phyloP scores from a whole-genome alignment of 1,140 invertebrate genomes.

The Cecropterus lyciades region DNA sequence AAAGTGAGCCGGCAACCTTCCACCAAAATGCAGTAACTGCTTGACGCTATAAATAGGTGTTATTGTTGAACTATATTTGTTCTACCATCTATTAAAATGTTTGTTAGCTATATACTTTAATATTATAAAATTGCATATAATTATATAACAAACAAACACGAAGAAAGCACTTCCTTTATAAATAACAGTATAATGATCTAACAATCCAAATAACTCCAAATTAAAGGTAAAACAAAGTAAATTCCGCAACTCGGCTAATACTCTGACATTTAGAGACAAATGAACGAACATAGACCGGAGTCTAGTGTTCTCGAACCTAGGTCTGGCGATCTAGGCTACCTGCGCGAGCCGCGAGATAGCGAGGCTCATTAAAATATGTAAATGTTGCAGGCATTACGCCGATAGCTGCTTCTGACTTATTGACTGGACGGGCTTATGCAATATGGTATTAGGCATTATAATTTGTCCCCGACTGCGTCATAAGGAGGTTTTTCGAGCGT shows the following conservation, averaged over 20 bases:
- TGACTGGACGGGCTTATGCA: conserved; percentile 67
- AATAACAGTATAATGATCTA: too few species aligned
- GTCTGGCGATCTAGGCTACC: conserved; percentile 43
- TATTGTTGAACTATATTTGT: too few species aligned
- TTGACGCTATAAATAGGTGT: too few species aligned
- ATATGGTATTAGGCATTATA: neutral
- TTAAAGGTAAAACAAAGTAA: neutral
- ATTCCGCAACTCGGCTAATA: conserved; percentile 17
- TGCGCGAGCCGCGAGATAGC: conserved; percentile 57
- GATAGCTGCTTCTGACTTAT: conserved; percentile 83
- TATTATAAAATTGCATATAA: too few species aligned
- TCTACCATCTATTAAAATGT: too few species aligned
- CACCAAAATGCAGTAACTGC: too few species aligned
- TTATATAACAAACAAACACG: too few species aligned
- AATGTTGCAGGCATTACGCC: conserved; percentile 78
- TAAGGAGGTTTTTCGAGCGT: too few species aligned
- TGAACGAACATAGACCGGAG: conserved; percentile 15
- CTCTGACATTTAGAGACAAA: conserved; percentile 36
- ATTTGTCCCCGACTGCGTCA: too few species aligned
- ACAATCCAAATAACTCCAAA: neutral
- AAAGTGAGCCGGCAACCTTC: too few species aligned
- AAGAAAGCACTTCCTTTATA: too few species aligned
- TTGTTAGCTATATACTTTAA: too few species aligned
- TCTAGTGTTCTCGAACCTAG: conserved; percentile 10
- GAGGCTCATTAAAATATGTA: conserved; percentile 82